Evolutionary conservation across 2,888 invertebrate genomes (phyloP), one percentile per base, ranked within the genome.

Genomic region (Drosophila differens): DNA sequence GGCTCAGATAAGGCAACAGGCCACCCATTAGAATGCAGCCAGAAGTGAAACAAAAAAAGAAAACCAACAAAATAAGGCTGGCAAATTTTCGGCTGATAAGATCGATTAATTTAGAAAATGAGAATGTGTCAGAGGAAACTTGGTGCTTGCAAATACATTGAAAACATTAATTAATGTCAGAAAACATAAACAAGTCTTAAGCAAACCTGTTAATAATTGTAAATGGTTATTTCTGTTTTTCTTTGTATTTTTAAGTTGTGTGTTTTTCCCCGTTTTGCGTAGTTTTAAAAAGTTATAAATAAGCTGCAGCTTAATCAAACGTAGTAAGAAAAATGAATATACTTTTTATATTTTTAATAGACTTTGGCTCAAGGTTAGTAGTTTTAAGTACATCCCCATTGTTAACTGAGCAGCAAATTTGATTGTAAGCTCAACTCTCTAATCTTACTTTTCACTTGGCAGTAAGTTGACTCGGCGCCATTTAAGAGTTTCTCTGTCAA

Each of bases 401-500:
- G 3, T 44, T 10, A 58, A 16, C 16, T 30, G 10, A n/a, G n/a
- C 66, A 47, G 33, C 53, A 49, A 68, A 78, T 67, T 49, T 30
- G 63, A 53, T 61, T 25, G 25, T 30, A 35, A 44, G 28, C 37
- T 16, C 52, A 52, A 72, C 72, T 79, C 68, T 81, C 81, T 69
- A 68, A 81, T 57, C 81, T 66, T 51, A 16, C 12, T 58, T 70
- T 69, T 70, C 70, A 52, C 35, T 71, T 52, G 54, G 52, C 57
- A 35, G 32, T 52, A 60, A 69, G 69, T 57, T 63, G 63, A 51
- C 37, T 49, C 47, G n/a, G 28, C n/a, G 30, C 32, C 53, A 58
- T 41, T 67, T 64, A 39, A 47, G 58, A 74, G 65, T 81, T 82
- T 70, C 79, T 75, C 71, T 44, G 41, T 58, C 66, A 55, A 69